Evolutionary conservation across 2,797 vertebrate species (phyloP).

Genomic region (Hemitrygon akajei): DNA sequence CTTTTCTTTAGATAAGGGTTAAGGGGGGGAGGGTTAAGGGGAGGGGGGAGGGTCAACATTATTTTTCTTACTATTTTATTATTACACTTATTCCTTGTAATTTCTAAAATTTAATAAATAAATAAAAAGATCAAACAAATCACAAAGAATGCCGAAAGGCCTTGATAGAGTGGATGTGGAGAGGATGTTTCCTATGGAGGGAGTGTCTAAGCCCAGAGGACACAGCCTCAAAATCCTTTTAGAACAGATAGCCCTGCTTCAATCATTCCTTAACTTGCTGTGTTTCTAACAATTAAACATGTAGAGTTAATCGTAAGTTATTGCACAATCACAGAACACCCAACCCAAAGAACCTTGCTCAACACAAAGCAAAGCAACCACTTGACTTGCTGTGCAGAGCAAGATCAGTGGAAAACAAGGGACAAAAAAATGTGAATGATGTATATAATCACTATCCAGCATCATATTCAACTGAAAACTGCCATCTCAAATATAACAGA

Average conservation of each 20-base stretch:
- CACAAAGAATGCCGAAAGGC: neutral
- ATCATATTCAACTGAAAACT: neutral
- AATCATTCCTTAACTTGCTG: neutral
- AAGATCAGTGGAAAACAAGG: neutral
- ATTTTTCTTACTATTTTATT: too few species aligned
- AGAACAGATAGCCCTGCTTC: neutral
- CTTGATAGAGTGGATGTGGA: too few species aligned
- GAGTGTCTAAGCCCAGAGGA: neutral
- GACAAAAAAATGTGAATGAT: neutral
- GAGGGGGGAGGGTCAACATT: too few species aligned
- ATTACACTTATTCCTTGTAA: too few species aligned
- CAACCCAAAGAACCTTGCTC: neutral
- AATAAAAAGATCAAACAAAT: too few species aligned
- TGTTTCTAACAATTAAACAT: neutral
- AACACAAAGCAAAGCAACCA: neutral
- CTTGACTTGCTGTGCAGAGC: too few species aligned
- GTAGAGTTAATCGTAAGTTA: neutral
- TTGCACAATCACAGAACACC: neutral
- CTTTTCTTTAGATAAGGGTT: too few species aligned
- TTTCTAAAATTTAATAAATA: too few species aligned
- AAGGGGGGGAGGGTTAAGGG: too few species aligned
- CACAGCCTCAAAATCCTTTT: neutral
- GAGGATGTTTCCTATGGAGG: too few species aligned
- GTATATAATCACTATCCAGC: neutral
- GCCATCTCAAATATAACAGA: neutral